These are phyloP conservation scores for Trichosurus vulpecula DNA, from an alignment of 2,797 vertebrate species.

Conservation along the genomic window DNA sequence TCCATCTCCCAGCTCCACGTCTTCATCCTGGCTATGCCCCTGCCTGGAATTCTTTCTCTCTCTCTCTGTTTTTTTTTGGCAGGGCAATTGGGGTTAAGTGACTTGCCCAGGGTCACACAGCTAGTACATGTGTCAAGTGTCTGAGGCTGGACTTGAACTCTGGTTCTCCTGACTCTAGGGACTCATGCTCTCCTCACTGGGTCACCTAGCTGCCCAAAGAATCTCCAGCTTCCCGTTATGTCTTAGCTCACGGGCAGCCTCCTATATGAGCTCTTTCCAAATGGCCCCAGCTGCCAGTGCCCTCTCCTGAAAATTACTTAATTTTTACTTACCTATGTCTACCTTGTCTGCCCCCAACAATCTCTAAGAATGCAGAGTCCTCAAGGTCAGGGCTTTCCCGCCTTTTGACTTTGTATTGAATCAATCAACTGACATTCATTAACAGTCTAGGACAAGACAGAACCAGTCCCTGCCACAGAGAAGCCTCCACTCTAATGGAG, in stretches of 20 bases:
- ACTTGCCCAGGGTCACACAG: too few species aligned
- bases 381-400: background rate
- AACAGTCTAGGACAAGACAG: background rate
- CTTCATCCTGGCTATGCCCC: background rate
- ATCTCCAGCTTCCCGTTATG: background rate
- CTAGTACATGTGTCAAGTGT: too few species aligned
- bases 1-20: background rate
- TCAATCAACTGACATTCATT: background rate
- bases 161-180: too few species aligned
- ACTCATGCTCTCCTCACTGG: too few species aligned
- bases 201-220: background rate
- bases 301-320: background rate
- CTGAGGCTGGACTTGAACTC: too few species aligned
- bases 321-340: background rate
- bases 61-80: too few species aligned
- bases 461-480: background rate
- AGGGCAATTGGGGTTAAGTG: too few species aligned
- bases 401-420: background rate
- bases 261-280: background rate
- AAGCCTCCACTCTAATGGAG: background rate
- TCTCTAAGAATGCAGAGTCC: background rate
- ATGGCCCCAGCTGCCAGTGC: background rate
- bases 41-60: background rate
- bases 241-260: background rate
- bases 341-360: background rate